Base-by-base conservation (phyloP, 2,113 vertebrate species). In the Rhinopomastus cyanomelas region DNA sequence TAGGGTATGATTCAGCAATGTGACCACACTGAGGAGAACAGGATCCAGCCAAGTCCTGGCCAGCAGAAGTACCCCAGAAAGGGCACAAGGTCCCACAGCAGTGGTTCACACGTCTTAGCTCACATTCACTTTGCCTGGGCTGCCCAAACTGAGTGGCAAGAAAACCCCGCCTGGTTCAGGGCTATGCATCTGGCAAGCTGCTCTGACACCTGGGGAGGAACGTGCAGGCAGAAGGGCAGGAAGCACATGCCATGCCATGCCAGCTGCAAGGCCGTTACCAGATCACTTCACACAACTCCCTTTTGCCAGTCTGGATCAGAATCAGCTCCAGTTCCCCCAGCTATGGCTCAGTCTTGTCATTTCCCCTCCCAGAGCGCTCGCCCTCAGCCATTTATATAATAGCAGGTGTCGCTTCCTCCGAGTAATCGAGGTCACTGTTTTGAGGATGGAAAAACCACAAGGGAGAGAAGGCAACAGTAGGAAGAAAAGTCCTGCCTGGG, bases 351-450 rank as follows among this genome's bases (percentile, higher is more conserved):
- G 22, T 22, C 25, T 2, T 9, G 32, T 30, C 1, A 2, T 20
- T 51, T 65, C 90, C 77, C 73, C 53, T 84, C 65, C 55, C 71
- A 55, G 44, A 81, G 66, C 1, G 0, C 59, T 81, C 9, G 0
- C 55, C 73, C 77, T 68, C 83, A 65, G 57, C 39, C 15, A 1
- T 91, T 93, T 95, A 88, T 48, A 3, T 79, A 91, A 95, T 16
- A 57, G 48, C 1, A 6, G 11, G 83, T 81, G 62, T 81, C 8
- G 16, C 79, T 92, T 77, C 69, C 76, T 88, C 65, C 0, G 4
- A 85, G 87, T 64, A 19, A 94, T 95, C 7, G 21, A 89, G 91
- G 89, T 91, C 94, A 77, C 79, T 25, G 29, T 52, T 85, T 36
- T 16, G 32, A 92, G 68, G 57, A 79, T 67, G 11, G 81, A 92